Conservation (phyloP, 1,140 invertebrate species). For the Hypothenemus hampei region DNA sequence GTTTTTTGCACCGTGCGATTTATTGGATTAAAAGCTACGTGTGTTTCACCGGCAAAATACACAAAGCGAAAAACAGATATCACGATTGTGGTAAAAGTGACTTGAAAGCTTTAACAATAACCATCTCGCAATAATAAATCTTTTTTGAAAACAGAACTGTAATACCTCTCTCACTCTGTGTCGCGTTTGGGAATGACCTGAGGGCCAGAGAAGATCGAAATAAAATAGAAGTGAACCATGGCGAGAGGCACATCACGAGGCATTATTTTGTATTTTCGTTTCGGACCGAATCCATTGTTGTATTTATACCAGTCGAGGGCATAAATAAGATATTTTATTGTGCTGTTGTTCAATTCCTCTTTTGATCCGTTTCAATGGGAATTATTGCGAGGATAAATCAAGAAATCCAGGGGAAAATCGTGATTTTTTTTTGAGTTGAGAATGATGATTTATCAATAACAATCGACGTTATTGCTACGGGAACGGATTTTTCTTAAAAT, state of each 20-base stretch:
- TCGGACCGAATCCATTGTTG: constrained; percentile 9
- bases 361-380: constrained; percentile 17
- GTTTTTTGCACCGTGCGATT: too few relatives aligned
- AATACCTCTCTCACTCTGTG: constrained; percentile 9
- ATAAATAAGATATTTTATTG: constrained; percentile 26
- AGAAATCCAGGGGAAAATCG: too few relatives aligned
- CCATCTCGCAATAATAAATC: neutral
- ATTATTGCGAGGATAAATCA: constrained; percentile 18
- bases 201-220: constrained; percentile 2
- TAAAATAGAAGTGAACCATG: constrained; percentile 14
- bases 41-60: too few relatives aligned
- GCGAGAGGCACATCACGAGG: constrained; percentile 17
- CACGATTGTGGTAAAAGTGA: too few relatives aligned
- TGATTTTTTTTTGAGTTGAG: too few relatives aligned
- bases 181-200: neutral
- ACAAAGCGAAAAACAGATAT: too few relatives aligned
- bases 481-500: too few relatives aligned
- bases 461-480: too few relatives aligned
- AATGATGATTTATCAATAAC: too few relatives aligned
- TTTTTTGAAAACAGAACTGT: neutral
- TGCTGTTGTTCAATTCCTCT: neutral
- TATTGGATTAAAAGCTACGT: too few relatives aligned
- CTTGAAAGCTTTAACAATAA: neutral
- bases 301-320: constrained; percentile 13
- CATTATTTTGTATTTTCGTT: constrained; percentile 21